Percentiles rank a stretch among this genome's conserved stretches.
Evolutionary conservation across 2,797 vertebrate species (phyloP).

Genomic region (Pteronotus mesoamericanus): DNA sequence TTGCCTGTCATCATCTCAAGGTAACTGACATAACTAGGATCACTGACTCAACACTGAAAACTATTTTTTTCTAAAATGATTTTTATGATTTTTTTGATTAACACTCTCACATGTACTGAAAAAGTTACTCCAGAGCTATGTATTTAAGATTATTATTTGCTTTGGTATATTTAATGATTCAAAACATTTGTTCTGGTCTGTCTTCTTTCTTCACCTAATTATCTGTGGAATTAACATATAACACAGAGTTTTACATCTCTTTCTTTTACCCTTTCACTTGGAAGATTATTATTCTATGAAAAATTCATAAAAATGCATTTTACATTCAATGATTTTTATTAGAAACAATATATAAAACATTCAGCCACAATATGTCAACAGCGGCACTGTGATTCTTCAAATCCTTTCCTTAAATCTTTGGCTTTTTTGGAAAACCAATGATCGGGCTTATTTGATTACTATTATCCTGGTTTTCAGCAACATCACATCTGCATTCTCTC

Average conservation of each 20-base stretch:
- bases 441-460: background rate
- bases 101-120: background rate
- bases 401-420: constrained; percentile 16
- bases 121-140: background rate
- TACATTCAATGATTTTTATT: background rate
- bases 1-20: background rate
- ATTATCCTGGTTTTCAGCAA: constrained; percentile 42
- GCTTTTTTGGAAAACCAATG: constrained; percentile 17
- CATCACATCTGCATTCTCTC: background rate
- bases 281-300: constrained; percentile 2
- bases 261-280: constrained; percentile 28
- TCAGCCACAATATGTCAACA: background rate
- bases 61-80: background rate
- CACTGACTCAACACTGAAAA: background rate
- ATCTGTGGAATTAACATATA: background rate
- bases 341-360: constrained; percentile 34
- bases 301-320: constrained; percentile 12
- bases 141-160: background rate
- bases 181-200: background rate
- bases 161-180: background rate
- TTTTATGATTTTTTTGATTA: background rate
- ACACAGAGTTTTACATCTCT: background rate
- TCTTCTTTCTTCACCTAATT: background rate
- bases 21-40: background rate
- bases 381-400: background rate